Percentiles rank a stretch among this genome's conserved stretches.
These are phyloP conservation scores for Hepsetus odoe DNA, from an alignment of 2,113 vertebrate species.

Conservation along the genomic window DNA sequence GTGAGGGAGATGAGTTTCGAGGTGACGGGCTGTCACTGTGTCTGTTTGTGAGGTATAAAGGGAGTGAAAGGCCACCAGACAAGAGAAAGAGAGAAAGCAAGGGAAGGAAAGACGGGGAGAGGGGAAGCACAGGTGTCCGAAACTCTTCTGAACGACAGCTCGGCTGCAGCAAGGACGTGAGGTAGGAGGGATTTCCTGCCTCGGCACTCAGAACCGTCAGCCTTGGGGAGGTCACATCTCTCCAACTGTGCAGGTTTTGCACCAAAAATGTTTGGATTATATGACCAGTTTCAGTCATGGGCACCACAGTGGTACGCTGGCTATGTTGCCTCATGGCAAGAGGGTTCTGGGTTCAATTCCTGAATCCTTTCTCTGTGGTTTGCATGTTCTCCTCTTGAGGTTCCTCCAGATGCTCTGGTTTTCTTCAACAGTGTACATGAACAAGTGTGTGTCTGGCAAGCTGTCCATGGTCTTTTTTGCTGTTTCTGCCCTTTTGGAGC, in stretches of 20 bases:
- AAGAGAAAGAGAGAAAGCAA: constrained; percentile 1
- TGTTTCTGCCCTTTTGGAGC: too few relatives aligned
- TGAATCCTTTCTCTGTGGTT: too few relatives aligned
- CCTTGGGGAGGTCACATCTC: constrained; percentile 9
- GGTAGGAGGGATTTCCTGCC: constrained; percentile 38
- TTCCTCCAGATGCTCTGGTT: too few relatives aligned
- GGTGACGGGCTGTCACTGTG: constrained; percentile 49
- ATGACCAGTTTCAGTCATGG: too few relatives aligned
- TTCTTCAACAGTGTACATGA: too few relatives aligned
- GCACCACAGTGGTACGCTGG: too few relatives aligned
- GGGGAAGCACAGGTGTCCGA: constrained; percentile 48
- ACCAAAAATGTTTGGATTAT: constrained; percentile 14
- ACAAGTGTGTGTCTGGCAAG: too few relatives aligned
- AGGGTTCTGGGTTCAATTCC: too few relatives aligned
- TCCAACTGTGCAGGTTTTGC: constrained; percentile 19
- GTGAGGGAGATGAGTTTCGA: constrained; percentile 23
- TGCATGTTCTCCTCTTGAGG: too few relatives aligned
- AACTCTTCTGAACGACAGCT: constrained; percentile 41
- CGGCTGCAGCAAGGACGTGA: constrained; percentile 27
- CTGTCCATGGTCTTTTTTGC: too few relatives aligned
- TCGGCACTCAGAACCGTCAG: constrained; percentile 7
- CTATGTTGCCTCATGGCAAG: too few relatives aligned
- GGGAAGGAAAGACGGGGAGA: not conserved
- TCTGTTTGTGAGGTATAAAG: constrained; percentile 33
- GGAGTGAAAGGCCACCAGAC: constrained; percentile 30